These are phyloP conservation scores for Eumeta japonica DNA, from an alignment of 1,140 invertebrate species.

Conservation along the genomic window DNA sequence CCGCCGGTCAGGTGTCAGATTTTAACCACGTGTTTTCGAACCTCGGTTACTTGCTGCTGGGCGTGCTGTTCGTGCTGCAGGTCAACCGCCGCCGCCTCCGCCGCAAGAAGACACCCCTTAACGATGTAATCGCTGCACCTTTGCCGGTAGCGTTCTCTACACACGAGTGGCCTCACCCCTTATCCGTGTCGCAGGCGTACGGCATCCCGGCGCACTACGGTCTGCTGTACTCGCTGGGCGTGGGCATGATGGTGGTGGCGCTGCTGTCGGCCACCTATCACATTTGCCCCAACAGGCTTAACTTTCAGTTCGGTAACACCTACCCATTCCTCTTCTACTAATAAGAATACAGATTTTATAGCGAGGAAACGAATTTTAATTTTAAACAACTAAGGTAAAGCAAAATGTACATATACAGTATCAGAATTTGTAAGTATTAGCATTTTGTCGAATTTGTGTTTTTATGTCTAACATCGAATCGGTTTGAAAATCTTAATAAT, in stretches of 20 bases:
- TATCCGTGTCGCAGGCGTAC: slow-evolving; percentile 40
- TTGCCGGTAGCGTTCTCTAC: too few relatives aligned
- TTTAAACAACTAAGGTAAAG: too few relatives aligned
- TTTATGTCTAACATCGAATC: too few relatives aligned
- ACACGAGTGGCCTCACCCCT: too few relatives aligned
- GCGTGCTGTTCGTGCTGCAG: slow-evolving; percentile 68
- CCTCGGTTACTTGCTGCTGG: slow-evolving; percentile 81
- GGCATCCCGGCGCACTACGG: slow-evolving; percentile 91
- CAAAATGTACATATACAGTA: too few relatives aligned
- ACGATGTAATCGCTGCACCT: slow-evolving; percentile 32
- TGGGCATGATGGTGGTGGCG: slow-evolving; percentile 86
- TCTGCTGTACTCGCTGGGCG: slow-evolving; percentile 87
- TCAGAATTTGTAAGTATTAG: too few relatives aligned
- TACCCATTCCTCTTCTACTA: too few relatives aligned
- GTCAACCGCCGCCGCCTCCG: slow-evolving; percentile 54
- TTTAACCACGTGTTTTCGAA: slow-evolving; percentile 90
- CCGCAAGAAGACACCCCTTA: slow-evolving; percentile 17
- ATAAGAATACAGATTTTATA: too few relatives aligned
- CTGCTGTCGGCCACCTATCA: slow-evolving; percentile 85
- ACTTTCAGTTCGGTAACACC: slow-evolving; percentile 85
- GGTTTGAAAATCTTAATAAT: too few relatives aligned
- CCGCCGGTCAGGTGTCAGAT: slow-evolving; percentile 69
- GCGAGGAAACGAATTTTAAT: too few relatives aligned
- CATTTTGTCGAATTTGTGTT: too few relatives aligned
- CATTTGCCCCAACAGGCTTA: slow-evolving; percentile 83